Base-by-base conservation (phyloP, 2,113 vertebrate species). In the Strix aluco region DNA sequence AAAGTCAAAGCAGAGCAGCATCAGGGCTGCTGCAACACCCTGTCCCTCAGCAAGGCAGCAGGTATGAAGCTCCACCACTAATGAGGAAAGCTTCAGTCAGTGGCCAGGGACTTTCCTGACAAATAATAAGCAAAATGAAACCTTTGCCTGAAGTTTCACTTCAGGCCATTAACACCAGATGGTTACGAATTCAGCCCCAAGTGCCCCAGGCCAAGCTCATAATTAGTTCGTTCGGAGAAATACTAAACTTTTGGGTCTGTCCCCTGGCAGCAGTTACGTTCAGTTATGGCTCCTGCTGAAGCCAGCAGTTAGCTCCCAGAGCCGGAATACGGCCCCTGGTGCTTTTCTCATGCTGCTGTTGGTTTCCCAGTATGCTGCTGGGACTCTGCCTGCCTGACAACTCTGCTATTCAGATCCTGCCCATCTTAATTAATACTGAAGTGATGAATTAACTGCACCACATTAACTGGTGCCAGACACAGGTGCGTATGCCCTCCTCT, bases 111-210 rank as follows among this genome's bases (percentile, higher is more conserved):
- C 23, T 78, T 94, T 81, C 66, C 69, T 86, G 52, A 84, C 3
- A 3, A 80, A 81, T 75, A 91, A 40, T 49, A 78, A 71, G 38
- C 9, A 8, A 92, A 94, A 92, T 58, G 36, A 94, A 94, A 81
- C n/a, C 57, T 78, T 79, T 88, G 44, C 75, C 72, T 88, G 44
- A 71, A 83, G 40, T 86, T 93, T 75, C 13, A 6, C 49, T 96
- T 83, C 69, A 94, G 65, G 40, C 52, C 65, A 69, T 92, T 94
- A 91, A 86, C 57, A 92, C 40, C 73, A 91, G 72, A 74, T 94
- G 71, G 65, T 81, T 86, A 55, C 3, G 10, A 94, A 88, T 88
- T 90, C 11, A 2, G 40, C 27, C 15, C 19, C 2, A 0, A 84
- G 57, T 18, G 26, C 52, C 34, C 26, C 1, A 2, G 47, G 55